phyloP scores from a whole-genome alignment of 1,140 invertebrate species.

The Achroia grisella region DNA sequence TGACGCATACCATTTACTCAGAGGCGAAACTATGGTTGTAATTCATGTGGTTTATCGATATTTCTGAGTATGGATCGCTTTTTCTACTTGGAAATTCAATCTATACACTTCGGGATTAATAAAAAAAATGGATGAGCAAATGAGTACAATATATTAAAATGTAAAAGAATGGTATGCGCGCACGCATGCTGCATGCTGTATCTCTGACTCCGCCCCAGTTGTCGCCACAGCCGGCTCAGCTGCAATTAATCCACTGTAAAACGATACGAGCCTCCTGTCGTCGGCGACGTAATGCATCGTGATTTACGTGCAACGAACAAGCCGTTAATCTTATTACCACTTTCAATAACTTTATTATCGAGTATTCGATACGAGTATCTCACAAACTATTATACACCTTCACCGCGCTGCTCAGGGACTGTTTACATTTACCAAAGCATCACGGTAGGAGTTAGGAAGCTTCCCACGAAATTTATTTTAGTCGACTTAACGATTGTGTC shows the following conservation, averaged over 20 bases:
- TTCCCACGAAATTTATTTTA: slow-evolving; percentile 59
- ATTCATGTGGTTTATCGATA: slow-evolving; percentile 46
- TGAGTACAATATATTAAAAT: slow-evolving; percentile 5
- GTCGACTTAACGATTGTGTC: slow-evolving; percentile 53
- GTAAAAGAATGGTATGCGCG: slow-evolving; percentile 10
- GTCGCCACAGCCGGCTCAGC: slow-evolving; percentile 33
- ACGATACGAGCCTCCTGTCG: slow-evolving; percentile 56
- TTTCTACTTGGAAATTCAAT: slow-evolving; percentile 28
- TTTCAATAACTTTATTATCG: slow-evolving; percentile 68
- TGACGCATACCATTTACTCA: slow-evolving; percentile 55
- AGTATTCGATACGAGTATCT: slow-evolving; percentile 21
- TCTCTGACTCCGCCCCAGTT: slow-evolving; percentile 21
- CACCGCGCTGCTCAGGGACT: slow-evolving; percentile 20
- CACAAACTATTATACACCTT: slow-evolving; percentile 45
- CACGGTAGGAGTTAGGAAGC: slow-evolving; percentile 32
- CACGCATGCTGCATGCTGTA: slow-evolving; percentile 10
- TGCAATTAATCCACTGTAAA: slow-evolving; percentile 64
- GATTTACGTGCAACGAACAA: slow-evolving; percentile 57
- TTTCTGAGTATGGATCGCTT: slow-evolving; percentile 33
- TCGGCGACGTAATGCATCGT: slow-evolving; percentile 60
- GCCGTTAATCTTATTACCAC: slow-evolving; percentile 69
- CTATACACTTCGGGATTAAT: slow-evolving; percentile 4
- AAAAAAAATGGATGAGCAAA: slow-evolving; percentile 2
- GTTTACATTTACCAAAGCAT: slow-evolving; percentile 25
- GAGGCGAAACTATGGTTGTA: slow-evolving; percentile 35